Evolutionary conservation across 2,797 vertebrate genomes (phyloP).

Genomic region (Vultur gryphus): DNA sequence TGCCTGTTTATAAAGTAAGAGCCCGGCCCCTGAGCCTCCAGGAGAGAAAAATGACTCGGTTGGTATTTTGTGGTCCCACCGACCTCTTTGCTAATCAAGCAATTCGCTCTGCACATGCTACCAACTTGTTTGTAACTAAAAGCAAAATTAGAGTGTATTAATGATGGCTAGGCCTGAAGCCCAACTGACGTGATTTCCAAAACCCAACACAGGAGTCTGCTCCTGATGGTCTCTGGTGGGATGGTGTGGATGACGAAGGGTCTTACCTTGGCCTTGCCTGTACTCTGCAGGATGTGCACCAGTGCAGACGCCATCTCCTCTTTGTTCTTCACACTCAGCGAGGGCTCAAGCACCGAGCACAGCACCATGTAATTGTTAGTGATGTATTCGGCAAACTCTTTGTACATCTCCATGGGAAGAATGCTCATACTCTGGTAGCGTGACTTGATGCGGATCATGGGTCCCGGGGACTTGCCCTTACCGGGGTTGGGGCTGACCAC

Average conservation of each 20-base stretch:
- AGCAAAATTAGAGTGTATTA: neutral
- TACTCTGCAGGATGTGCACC: conserved; percentile 98
- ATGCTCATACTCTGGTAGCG: conserved; percentile 98
- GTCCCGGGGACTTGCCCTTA: conserved; percentile 90
- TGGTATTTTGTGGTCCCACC: neutral
- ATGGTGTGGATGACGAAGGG: accelerated
- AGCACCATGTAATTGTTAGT: conserved; percentile 98
- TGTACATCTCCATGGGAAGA: conserved; percentile 99
- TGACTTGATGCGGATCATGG: conserved; percentile 95
- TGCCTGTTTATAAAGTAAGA: neutral
- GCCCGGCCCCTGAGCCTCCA: neutral
- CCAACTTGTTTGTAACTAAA: neutral
- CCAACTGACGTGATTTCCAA: accelerated
- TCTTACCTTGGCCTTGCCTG: conserved; percentile 96
- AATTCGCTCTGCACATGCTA: neutral
- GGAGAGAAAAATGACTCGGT: neutral
- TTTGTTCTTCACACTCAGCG: conserved; percentile 96
- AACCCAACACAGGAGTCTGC: accelerated
- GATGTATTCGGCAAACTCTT: conserved; percentile 98
- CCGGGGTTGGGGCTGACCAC: conserved; percentile 88
- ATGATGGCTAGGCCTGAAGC: accelerated
- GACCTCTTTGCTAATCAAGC: neutral
- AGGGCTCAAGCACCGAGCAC: conserved; percentile 92
- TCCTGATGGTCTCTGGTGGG: accelerated
- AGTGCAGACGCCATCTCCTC: conserved; percentile 97